A percentile compares a stretch with the other conserved stretches of the same genome.
phyloP scores from a whole-genome alignment of 2,888 invertebrate genomes.

The Eledona agricola region DNA sequence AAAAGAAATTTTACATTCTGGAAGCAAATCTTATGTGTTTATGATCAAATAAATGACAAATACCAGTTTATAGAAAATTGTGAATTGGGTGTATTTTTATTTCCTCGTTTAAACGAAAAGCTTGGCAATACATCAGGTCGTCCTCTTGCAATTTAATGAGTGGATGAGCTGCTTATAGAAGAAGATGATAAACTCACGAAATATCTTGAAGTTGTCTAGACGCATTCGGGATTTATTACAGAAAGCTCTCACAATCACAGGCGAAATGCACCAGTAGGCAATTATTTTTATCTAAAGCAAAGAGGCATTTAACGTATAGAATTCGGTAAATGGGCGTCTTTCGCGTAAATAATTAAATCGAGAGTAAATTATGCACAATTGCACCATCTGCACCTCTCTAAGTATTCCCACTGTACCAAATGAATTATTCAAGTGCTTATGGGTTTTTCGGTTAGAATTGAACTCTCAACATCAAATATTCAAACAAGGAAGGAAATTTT shows the following conservation, averaged over 20 bases:
- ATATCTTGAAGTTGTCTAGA: slow-evolving; percentile 19
- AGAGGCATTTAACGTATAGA: slow-evolving; percentile 34
- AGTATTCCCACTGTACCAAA: slow-evolving; percentile 36
- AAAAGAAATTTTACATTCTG: too few relatives aligned
- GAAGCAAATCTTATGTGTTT: too few relatives aligned
- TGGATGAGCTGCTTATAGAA: slow-evolving; percentile 14
- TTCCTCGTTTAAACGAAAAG: too few relatives aligned
- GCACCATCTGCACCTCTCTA: slow-evolving; percentile 33
- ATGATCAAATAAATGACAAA: too few relatives aligned
- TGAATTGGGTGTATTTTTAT: too few relatives aligned
- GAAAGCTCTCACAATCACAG: slow-evolving; percentile 9
- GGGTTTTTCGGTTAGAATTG: slow-evolving; percentile 11
- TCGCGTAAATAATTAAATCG: slow-evolving; percentile 37
- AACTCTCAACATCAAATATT: slow-evolving; percentile 22
- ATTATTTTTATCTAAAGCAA: too few relatives aligned
- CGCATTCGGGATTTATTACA: slow-evolving; percentile 13
- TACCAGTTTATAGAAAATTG: too few relatives aligned
- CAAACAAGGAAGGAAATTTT: slow-evolving; percentile 16
- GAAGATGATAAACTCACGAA: slow-evolving; percentile 6
- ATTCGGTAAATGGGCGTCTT: slow-evolving; percentile 29
- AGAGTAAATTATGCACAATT: slow-evolving; percentile 33
- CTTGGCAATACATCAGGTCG: slow-evolving; percentile 9
- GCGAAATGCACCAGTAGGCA: background rate
- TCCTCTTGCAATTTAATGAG: slow-evolving; percentile 16
- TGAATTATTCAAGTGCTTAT: slow-evolving; percentile 40